phyloP scores from a whole-genome alignment of 30 jellyfish, hydroid and myxozoan genomes.

The Pelagia noctiluca region DNA sequence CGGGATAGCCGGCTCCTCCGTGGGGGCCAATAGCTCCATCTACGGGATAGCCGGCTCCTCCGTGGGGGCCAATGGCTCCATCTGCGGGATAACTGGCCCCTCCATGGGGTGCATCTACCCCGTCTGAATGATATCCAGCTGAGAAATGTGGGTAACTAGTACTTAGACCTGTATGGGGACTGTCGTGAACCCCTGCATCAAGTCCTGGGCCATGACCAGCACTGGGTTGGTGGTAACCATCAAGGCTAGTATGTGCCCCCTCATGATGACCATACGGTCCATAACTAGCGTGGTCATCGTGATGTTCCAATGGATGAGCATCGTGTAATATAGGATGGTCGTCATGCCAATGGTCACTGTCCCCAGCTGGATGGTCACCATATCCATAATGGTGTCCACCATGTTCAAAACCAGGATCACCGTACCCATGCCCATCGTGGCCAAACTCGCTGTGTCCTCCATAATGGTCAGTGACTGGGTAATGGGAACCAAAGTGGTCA shows the following conservation, averaged over 20 bases:
- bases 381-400: constrained; percentile 17
- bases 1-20: constrained; percentile 63
- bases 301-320: neutral
- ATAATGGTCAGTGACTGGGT: constrained; percentile 22
- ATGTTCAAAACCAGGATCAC: constrained; percentile 34
- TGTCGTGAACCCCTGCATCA: constrained; percentile 7
- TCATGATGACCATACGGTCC: neutral
- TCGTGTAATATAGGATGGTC: constrained; percentile 18
- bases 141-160: neutral
- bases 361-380: constrained; percentile 3
- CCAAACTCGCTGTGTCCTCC: constrained; percentile 26
- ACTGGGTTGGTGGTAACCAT: constrained; percentile 1
- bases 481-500: too few relatives aligned
- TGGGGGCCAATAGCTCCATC: too few relatives aligned
- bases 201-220: constrained; percentile 1
- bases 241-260: constrained; percentile 12
- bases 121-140: constrained; percentile 25
- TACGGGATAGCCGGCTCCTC: too few relatives aligned
- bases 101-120: neutral
- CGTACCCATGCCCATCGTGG: constrained; percentile 31
- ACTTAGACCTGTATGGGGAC: neutral
- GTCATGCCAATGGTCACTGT: constrained; percentile 23
- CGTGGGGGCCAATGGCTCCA: neutral
- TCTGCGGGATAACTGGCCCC: neutral
- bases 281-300: neutral